Evolutionary conservation across 2,888 invertebrate species (phyloP).

Genomic region (Agriopis aurantiaria): DNA sequence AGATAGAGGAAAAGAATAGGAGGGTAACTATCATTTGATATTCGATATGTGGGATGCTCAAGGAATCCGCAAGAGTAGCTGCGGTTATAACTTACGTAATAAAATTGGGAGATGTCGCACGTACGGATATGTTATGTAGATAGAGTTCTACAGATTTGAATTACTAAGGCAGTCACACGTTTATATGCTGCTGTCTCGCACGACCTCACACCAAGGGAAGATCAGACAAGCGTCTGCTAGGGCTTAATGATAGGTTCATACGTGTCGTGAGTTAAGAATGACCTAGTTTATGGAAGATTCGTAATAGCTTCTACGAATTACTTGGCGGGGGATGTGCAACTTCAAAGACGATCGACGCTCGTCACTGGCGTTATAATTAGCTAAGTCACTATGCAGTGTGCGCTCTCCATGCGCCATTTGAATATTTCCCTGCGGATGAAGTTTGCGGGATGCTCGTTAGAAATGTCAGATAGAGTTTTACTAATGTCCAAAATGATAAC

Average conservation of each 20-base stretch:
- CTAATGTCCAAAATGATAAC: constrained; percentile 79
- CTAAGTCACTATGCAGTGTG: constrained; percentile 64
- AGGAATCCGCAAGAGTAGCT: constrained; percentile 32
- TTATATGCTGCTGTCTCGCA: constrained; percentile 12
- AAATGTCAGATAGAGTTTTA: constrained; percentile 72
- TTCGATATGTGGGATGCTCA: constrained; percentile 36
- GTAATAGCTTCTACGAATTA: background rate
- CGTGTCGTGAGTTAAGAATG: constrained; percentile 11
- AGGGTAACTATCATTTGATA: constrained; percentile 40
- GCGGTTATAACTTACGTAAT: constrained; percentile 40
- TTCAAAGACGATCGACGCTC: constrained; percentile 16
- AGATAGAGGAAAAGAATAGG: constrained; percentile 37
- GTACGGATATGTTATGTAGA: constrained; percentile 23
- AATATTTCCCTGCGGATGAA: constrained; percentile 69
- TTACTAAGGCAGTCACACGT: constrained; percentile 4
- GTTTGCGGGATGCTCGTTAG: constrained; percentile 67
- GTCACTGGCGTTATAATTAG: constrained; percentile 61
- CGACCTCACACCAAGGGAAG: constrained; percentile 8
- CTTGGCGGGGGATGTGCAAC: background rate
- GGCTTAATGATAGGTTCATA: constrained; percentile 7
- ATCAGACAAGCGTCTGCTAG: constrained; percentile 2
- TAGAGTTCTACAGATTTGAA: constrained; percentile 21
- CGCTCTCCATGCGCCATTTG: constrained; percentile 59
- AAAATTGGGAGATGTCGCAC: constrained; percentile 36
- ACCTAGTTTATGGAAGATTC: constrained; percentile 2